Conservation (phyloP, 2,797 vertebrate species). For the Coregonus suidteri region DNA sequence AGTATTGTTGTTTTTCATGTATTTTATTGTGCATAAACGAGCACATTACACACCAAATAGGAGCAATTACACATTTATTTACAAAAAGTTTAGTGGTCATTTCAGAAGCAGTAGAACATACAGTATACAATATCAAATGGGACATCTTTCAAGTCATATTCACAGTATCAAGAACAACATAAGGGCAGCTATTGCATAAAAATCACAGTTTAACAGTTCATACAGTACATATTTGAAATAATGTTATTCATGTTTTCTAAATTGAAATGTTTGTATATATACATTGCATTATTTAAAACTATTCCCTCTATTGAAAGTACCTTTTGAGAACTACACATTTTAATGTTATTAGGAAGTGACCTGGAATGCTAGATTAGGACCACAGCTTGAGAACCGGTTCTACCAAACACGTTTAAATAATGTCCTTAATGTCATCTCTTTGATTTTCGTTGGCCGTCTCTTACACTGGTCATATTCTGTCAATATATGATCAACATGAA, state of each 20-base stretch:
- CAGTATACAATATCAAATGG: no score
- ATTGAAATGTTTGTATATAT: no score
- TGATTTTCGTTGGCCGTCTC: neutral
- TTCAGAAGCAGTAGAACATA: no score
- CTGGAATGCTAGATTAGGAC: neutral
- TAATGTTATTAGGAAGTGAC: neutral
- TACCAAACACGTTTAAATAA: neutral
- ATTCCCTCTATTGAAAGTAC: neutral
- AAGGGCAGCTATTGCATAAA: conserved; percentile 27
- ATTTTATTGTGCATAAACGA: neutral
- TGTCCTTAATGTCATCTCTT: neutral
- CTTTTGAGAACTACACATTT: neutral
- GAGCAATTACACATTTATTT: conserved; percentile 67
- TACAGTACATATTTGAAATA: conserved; percentile 14
- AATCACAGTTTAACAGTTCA: neutral
- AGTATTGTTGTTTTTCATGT: no score
- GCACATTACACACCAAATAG: conserved; percentile 20
- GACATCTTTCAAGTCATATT: conserved; percentile 31
- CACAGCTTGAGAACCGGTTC: neutral
- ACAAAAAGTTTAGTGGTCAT: conserved; percentile 49
- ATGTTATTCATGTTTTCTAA: neutral
- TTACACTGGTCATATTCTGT: neutral
- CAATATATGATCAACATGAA: neutral
- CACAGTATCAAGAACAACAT: conserved; percentile 60
- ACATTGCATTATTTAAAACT: neutral